Percentiles rank a stretch among this genome's conserved stretches.
Conservation (phyloP, 2,888 invertebrate genomes). For the Augiades crinisus region DNA sequence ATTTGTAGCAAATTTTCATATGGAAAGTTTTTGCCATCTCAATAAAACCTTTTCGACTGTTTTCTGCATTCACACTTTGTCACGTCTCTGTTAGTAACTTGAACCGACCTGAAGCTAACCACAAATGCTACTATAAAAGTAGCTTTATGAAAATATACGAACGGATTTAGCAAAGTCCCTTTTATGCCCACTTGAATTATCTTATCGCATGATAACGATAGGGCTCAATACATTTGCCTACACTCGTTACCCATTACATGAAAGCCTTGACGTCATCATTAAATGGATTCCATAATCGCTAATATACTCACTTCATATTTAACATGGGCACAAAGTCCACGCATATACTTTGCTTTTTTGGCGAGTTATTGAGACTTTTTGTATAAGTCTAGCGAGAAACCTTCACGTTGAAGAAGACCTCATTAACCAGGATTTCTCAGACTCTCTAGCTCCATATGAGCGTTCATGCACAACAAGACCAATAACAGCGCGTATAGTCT, state of each 20-base stretch:
- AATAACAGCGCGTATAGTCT: slow-evolving; percentile 35
- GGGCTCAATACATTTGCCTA: slow-evolving; percentile 11
- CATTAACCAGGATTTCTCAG: slow-evolving; percentile 12
- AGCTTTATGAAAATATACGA: slow-evolving; percentile 7
- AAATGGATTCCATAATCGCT: slow-evolving; percentile 2
- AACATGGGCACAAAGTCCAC: too few relatives aligned
- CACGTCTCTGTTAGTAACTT: too few relatives aligned
- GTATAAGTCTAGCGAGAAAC: slow-evolving; percentile 6
- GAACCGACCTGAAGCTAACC: slow-evolving; percentile 7
- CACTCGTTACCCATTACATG: slow-evolving; percentile 19
- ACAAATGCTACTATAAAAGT: slow-evolving; percentile 6
- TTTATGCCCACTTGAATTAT: slow-evolving; percentile 27
- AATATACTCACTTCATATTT: not conserved
- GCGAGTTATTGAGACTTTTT: not conserved
- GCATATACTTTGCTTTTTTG: too few relatives aligned
- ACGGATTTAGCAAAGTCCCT: slow-evolving; percentile 22
- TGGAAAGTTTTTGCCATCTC: too few relatives aligned
- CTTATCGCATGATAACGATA: slow-evolving; percentile 30
- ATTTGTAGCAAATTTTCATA: too few relatives aligned
- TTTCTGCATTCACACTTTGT: too few relatives aligned
- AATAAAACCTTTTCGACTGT: too few relatives aligned
- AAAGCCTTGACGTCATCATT: slow-evolving; percentile 30
- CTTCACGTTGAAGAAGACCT: slow-evolving; percentile 10
- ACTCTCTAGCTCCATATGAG: slow-evolving; percentile 15
- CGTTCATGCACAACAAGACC: slow-evolving; percentile 31